Evolutionary conservation across 2,113 vertebrate species (phyloP), one percentile per base, ranked within the genome.

Genomic region (Channa argus): DNA sequence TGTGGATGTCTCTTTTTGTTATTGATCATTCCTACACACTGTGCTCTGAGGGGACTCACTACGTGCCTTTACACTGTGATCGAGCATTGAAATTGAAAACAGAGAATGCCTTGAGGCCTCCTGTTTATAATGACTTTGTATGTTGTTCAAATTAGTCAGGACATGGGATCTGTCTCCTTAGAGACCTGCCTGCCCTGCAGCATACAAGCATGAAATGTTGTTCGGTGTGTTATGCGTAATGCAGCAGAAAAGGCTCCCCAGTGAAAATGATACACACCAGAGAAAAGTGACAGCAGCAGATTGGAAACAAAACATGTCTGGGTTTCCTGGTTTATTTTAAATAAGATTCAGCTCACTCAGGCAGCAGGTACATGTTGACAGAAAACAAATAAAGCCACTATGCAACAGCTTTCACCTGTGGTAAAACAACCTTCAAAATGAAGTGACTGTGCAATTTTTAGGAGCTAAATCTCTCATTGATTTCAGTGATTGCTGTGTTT

Each of bases 141-240:
- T 83, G 79, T 67, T 84, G 80, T 87, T 74, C 64, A 66, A 81
- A 88, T 88, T 86, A 83, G 62, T 41, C 62, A 56, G 77, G 64
- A 79, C 69, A 79, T 70, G 77, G 65, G 62, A 10, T 82, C 63
- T 79, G 78, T 67, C 72, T 85, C 80, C 69, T 68, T 53, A 43
- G 82, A 82, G 84, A 55, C 62, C 45, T 6, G 76, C 43, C 37
- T 54, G 59, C 41, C 76, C 63, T 41, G 50, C 72, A 65, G 86
- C 74, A 8, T 55, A 65, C 68, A 63, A 64, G 61, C 74, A 63
- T 55, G 68, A 53, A 70, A 72, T 7, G 49, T 11, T 63, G 82
- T 63, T 67, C 9, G 37, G 34, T 78, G 64, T 56, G 61, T 65
- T 53, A 39, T 33, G 43, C 47, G 63, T 51, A 24, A 55, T 24